Conservation (phyloP, 2,797 vertebrate genomes). For the Triplophysa yarkandensis region DNA sequence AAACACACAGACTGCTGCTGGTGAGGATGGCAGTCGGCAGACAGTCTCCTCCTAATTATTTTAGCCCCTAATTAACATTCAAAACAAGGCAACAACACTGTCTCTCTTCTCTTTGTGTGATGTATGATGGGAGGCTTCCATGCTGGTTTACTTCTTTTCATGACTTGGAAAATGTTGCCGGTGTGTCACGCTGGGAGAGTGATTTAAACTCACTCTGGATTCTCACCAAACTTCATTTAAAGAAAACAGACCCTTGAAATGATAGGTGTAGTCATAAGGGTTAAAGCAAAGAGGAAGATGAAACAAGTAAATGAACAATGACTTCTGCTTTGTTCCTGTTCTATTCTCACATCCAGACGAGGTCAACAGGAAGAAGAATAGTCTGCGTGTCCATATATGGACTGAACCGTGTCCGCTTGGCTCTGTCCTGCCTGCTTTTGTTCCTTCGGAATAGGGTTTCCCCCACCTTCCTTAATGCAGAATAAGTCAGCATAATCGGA, state of each 20-base stretch:
- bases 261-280: background rate
- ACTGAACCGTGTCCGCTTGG: slow-evolving; percentile 21
- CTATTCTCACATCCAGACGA: slow-evolving; percentile 4
- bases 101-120: slow-evolving; percentile 27
- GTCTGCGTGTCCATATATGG: slow-evolving; percentile 53
- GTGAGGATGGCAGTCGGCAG: slow-evolving; percentile 44
- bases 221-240: background rate
- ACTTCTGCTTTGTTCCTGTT: background rate
- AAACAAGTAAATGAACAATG: background rate
- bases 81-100: slow-evolving; percentile 39
- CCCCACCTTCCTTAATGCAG: background rate
- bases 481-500: slow-evolving; percentile 41
- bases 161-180: background rate
- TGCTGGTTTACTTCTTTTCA: slow-evolving; percentile 10
- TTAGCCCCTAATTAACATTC: slow-evolving; percentile 51
- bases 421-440: slow-evolving; percentile 30
- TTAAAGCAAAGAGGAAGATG: background rate
- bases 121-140: slow-evolving; percentile 9
- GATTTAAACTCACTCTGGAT: background rate
- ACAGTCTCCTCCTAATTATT: slow-evolving; percentile 54
- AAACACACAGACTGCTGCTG: slow-evolving; percentile 38
- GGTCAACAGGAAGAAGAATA: slow-evolving; percentile 42
- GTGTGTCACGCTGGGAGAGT: background rate
- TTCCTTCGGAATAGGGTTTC: slow-evolving; percentile 18
- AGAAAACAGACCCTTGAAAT: background rate